Conservation (phyloP, 2,113 vertebrate species). For the Dicaeum eximium region DNA sequence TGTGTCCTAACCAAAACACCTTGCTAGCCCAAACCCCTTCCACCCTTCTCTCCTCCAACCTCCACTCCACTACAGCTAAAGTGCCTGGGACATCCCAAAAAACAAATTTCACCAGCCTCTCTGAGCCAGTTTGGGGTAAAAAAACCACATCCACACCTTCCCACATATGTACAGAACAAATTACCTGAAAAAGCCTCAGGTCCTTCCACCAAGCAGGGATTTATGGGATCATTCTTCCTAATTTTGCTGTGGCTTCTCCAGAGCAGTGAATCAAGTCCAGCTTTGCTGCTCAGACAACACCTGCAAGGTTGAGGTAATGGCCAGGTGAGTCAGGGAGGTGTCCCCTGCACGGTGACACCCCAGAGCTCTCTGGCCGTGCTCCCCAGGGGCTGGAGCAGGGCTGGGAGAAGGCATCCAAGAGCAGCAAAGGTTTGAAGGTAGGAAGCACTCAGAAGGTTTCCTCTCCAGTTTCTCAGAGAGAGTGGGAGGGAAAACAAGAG, state of each 20-base stretch:
- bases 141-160: neutral
- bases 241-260: neutral
- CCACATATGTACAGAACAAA: neutral
- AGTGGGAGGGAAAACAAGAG: neutral
- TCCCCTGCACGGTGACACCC: neutral
- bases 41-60: neutral
- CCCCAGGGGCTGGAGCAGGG: neutral
- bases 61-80: neutral
- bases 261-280: neutral
- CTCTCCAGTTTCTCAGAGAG: slow-evolving; percentile 65
- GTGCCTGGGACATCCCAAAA: neutral
- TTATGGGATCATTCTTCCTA: neutral
- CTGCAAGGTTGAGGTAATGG: neutral
- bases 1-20: neutral
- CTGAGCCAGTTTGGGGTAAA: neutral
- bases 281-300: neutral
- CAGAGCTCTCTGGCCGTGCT: neutral
- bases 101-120: neutral
- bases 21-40: neutral
- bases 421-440: neutral
- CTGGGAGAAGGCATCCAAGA: neutral
- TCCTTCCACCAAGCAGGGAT: neutral
- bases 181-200: neutral
- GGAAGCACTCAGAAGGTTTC: neutral
- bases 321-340: neutral